Percentiles rank a stretch among this genome's conserved stretches.
These are phyloP conservation scores for Bujurquina vittata DNA, from an alignment of 2,113 vertebrate genomes.

Conservation along the genomic window DNA sequence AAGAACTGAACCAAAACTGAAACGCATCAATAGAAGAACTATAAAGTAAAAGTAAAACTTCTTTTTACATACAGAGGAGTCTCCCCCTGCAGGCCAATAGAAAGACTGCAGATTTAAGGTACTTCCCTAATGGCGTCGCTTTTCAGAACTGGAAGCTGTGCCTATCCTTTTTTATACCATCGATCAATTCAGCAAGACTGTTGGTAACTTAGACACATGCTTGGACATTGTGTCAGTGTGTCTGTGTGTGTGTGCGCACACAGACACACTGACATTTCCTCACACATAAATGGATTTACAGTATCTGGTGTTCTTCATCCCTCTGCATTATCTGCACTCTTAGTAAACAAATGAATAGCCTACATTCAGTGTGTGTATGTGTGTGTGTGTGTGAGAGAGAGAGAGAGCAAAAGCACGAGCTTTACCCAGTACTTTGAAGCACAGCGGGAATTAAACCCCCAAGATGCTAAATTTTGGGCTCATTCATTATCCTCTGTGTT, in stretches of 20 bases:
- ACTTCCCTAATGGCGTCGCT: too few species aligned
- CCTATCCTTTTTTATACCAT: neutral
- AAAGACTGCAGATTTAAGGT: neutral
- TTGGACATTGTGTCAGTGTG: neutral
- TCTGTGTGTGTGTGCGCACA: neutral
- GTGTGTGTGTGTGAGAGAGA: conserved; percentile 27
- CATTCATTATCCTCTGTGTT: conserved; percentile 42
- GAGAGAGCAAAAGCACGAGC: neutral
- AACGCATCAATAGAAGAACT: neutral
- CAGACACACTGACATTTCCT: conserved; percentile 5
- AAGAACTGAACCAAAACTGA: neutral
- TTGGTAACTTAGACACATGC: conserved; percentile 8
- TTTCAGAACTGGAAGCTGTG: neutral
- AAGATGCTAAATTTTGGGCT: conserved; percentile 53
- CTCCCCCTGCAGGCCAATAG: neutral
- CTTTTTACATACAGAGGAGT: neutral
- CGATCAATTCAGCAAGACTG: neutral
- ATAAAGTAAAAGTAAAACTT: rapidly evolving
- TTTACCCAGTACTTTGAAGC: conserved; percentile 46
- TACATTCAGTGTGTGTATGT: conserved; percentile 51
- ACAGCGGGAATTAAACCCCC: conserved; percentile 35
- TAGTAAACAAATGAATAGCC: conserved; percentile 60
- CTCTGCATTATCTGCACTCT: conserved; percentile 50
- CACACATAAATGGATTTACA: conserved; percentile 67
- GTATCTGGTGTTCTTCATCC: conserved; percentile 51